Conservation (phyloP, 2,888 invertebrate genomes). For the Hirtodrosophila histrioides region DNA sequence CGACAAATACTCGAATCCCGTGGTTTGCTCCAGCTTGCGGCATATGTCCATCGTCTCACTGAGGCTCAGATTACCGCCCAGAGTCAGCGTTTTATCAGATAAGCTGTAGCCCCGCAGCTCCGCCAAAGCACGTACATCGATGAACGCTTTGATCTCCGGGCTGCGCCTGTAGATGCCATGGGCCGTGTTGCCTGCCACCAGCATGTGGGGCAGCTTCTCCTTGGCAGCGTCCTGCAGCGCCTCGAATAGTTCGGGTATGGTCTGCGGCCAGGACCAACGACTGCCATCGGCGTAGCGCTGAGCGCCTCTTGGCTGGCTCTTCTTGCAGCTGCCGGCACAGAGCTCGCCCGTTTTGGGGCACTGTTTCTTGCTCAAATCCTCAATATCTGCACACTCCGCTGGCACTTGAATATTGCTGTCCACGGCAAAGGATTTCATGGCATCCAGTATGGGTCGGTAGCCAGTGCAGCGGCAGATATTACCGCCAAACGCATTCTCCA, state of each 20-base stretch:
- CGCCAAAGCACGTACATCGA: slow-evolving; percentile 87
- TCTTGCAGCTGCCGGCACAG: slow-evolving; percentile 82
- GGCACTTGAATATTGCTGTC: slow-evolving; percentile 85
- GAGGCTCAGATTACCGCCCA: slow-evolving; percentile 85
- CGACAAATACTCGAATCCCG: slow-evolving; percentile 86
- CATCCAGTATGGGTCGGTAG: slow-evolving; percentile 91
- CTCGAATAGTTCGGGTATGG: slow-evolving; percentile 63
- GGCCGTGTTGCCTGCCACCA: slow-evolving; percentile 91
- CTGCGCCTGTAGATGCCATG: slow-evolving; percentile 86
- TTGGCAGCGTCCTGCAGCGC: slow-evolving; percentile 78
- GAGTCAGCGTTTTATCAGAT: slow-evolving; percentile 53
- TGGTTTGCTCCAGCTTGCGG: slow-evolving; percentile 80
- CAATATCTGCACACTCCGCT: slow-evolving; percentile 85
- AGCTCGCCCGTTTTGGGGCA: slow-evolving; percentile 83
- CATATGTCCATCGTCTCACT: slow-evolving; percentile 85
- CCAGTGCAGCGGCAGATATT: slow-evolving; percentile 93
- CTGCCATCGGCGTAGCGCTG: slow-evolving; percentile 69
- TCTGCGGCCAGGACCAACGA: slow-evolving; percentile 79
- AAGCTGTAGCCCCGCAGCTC: slow-evolving; percentile 85
- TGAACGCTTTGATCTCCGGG: slow-evolving; percentile 85
- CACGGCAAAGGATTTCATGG: slow-evolving; percentile 90
- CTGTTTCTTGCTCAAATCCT: slow-evolving; percentile 83
- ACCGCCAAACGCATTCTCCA: slow-evolving; percentile 91
- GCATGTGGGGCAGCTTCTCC: slow-evolving; percentile 85
- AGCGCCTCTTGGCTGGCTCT: slow-evolving; percentile 23